phyloP scores from a whole-genome alignment of 2,113 vertebrate species.

The Dermatemys mawii region DNA sequence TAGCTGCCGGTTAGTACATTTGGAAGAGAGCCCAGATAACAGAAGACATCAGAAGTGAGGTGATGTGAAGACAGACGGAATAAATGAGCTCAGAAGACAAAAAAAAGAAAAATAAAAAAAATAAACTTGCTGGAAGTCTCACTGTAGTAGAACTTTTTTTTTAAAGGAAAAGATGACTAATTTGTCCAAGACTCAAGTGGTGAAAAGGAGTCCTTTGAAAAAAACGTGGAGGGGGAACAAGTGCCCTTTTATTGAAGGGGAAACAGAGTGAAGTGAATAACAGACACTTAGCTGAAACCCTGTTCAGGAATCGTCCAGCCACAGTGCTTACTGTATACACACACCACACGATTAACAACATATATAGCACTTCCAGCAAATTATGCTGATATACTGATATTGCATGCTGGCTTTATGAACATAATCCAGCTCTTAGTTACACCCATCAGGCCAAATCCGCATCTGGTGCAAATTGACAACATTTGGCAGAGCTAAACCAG shows the following conservation, averaged over 20 bases:
- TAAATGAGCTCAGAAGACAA: conserved; percentile 56
- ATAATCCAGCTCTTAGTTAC: not conserved
- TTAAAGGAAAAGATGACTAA: conserved; percentile 56
- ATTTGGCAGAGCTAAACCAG: rapidly evolving
- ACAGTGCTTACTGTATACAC: not conserved
- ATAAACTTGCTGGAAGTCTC: conserved; percentile 50
- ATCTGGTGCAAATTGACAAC: not conserved
- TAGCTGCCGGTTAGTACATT: conserved; percentile 55
- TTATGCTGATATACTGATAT: not conserved
- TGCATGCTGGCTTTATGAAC: not conserved
- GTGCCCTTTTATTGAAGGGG: not conserved
- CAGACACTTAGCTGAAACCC: not conserved
- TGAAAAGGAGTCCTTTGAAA: conserved; percentile 29
- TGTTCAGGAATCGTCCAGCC: not conserved
- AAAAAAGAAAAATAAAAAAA: conserved; percentile 68
- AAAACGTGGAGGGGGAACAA: not conserved
- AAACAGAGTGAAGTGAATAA: not conserved
- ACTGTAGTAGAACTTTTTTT: conserved; percentile 25
- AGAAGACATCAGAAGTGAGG: conserved; percentile 66
- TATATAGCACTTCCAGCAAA: not conserved
- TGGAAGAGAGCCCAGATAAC: conserved; percentile 70
- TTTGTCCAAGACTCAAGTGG: conserved; percentile 18
- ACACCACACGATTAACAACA: not conserved
- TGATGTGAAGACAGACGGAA: conserved; percentile 65
- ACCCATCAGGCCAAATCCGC: not conserved